Percentiles rank a stretch among this genome's conserved stretches.
Evolutionary conservation across 2,113 vertebrate species (phyloP).

Genomic region (Psettodes erumei): DNA sequence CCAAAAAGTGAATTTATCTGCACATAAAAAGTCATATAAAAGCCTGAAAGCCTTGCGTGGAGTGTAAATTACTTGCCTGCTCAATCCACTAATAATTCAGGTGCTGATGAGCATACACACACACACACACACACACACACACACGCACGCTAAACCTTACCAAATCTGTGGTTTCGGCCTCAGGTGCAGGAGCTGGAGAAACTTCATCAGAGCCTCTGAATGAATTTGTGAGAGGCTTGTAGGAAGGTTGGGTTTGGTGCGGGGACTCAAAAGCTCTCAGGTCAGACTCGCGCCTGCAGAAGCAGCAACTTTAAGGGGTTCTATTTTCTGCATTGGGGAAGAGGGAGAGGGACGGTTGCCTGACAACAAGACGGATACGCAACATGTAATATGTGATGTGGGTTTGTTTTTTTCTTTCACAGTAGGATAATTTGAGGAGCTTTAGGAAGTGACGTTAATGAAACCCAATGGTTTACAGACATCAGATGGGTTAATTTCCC

Average conservation of each 20-base stretch:
- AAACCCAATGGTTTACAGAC: constrained; percentile 4
- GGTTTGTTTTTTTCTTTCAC: neutral
- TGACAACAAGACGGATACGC: constrained; percentile 4
- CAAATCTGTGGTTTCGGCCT: constrained; percentile 26
- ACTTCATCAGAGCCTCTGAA: constrained; percentile 32
- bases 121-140: neutral
- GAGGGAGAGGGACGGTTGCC: neutral
- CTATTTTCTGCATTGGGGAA: constrained; percentile 7
- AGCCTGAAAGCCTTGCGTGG: constrained; percentile 8
- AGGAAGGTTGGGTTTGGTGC: constrained; percentile 5
- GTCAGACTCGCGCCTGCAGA: neutral
- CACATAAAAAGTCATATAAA: constrained; percentile 34
- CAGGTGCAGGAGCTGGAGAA: constrained; percentile 27
- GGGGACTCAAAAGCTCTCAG: neutral
- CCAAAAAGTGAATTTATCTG: constrained; percentile 33
- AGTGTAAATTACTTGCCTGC: constrained; percentile 31
- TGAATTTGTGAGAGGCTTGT: constrained; percentile 15
- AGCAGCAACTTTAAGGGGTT: constrained; percentile 18
- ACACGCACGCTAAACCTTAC: neutral
- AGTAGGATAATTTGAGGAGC: neutral
- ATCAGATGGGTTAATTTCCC: neutral
- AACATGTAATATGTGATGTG: neutral
- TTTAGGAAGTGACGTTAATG: constrained; percentile 10
- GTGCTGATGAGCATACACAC: constrained; percentile 11
- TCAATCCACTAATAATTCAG: constrained; percentile 49